These are phyloP conservation scores for Oligia latruncula DNA, from an alignment of 2,888 invertebrate genomes.

Conservation along the genomic window DNA sequence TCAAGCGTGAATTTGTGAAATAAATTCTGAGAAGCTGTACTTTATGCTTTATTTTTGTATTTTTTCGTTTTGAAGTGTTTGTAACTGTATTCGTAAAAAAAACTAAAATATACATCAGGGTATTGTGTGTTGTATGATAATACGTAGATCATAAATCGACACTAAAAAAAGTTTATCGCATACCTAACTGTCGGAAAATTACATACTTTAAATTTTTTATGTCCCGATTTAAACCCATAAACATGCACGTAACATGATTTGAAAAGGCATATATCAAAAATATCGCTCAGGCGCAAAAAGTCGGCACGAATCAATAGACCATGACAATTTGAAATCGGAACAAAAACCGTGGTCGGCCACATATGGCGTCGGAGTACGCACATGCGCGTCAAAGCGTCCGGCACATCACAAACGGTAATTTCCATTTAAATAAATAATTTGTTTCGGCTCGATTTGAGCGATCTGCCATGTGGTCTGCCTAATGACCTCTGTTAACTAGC, in stretches of 20 bases:
- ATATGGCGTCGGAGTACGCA: constrained; percentile 75
- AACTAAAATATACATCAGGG: not conserved
- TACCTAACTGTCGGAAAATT: constrained; percentile 25
- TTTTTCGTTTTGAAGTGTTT: not conserved
- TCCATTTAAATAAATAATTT: constrained; percentile 90
- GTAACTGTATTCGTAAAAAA: not conserved
- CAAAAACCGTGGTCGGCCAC: constrained; percentile 74
- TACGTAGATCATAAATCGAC: constrained; percentile 35
- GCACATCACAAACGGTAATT: constrained; percentile 82
- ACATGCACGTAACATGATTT: constrained; percentile 43
- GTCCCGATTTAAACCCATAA: constrained; percentile 26
- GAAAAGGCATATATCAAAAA: constrained; percentile 55
- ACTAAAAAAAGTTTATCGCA: constrained; percentile 8
- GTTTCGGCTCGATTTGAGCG: constrained; percentile 85
- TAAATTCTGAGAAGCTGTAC: not conserved
- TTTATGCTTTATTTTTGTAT: not conserved
- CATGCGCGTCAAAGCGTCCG: constrained; percentile 76
- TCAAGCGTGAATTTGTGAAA: constrained; percentile 11
- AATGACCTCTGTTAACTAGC: constrained; percentile 86
- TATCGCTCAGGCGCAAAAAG: constrained; percentile 58
- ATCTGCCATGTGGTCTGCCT: constrained; percentile 84
- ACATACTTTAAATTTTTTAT: constrained; percentile 33
- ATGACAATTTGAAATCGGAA: constrained; percentile 73
- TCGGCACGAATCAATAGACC: constrained; percentile 71
- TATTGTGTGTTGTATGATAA: constrained; percentile 14